phyloP scores from a whole-genome alignment of 2,113 vertebrate genomes.

The Hepsetus odoe region DNA sequence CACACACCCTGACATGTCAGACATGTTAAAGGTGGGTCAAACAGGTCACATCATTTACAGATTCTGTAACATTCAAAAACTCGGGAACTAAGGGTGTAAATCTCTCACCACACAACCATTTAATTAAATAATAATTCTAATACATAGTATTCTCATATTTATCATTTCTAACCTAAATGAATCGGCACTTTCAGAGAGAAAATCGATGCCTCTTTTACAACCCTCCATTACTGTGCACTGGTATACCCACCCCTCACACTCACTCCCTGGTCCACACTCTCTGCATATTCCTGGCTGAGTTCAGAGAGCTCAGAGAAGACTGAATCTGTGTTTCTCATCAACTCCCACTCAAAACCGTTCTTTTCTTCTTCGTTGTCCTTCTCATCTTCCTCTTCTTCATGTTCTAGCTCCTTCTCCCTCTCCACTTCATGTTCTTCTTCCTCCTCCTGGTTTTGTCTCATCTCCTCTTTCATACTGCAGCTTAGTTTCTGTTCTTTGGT shows the following conservation, averaged over 20 bases:
- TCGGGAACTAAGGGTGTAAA: neutral
- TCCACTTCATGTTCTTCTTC: conserved; percentile 3
- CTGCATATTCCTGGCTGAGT: conserved; percentile 75
- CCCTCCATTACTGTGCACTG: neutral
- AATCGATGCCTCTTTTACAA: neutral
- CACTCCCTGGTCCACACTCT: conserved; percentile 77
- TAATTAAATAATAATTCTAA: no score
- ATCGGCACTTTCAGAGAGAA: no score
- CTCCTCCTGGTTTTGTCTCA: conserved; percentile 33
- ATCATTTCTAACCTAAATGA: no score
- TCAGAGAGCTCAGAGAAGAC: conserved; percentile 79
- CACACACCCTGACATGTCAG: neutral
- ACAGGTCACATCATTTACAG: neutral
- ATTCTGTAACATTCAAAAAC: neutral
- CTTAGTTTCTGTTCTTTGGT: conserved; percentile 34
- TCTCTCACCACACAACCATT: neutral
- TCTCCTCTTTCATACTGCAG: conserved; percentile 59
- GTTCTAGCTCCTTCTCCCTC: neutral
- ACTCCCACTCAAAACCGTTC: conserved; percentile 71
- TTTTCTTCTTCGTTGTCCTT: conserved; percentile 60
- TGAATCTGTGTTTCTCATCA: conserved; percentile 77
- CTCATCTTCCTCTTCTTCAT: conserved; percentile 47
- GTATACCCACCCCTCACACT: conserved; percentile 69
- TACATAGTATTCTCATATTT: no score
- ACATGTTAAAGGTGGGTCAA: neutral